A percentile compares a stretch with the other conserved stretches of the same genome.
Conservation (phyloP, 2,888 invertebrate genomes). For the Bedellia somnulentella region DNA sequence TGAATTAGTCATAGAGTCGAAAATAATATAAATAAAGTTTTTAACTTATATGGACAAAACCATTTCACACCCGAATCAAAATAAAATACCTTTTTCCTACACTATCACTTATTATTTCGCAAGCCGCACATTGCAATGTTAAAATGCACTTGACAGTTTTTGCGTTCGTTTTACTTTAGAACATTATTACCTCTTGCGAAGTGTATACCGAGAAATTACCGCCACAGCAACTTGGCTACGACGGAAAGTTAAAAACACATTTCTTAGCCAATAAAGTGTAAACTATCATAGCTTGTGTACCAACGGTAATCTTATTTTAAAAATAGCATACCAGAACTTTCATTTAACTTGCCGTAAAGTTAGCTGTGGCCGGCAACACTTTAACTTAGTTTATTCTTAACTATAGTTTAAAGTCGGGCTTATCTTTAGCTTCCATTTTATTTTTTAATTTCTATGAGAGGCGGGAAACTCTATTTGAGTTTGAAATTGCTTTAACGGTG, state of each 20-base stretch:
- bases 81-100: too few relatives aligned
- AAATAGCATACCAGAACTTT: conserved; percentile 20
- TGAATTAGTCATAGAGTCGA: too few relatives aligned
- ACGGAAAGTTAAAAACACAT: conserved; percentile 3
- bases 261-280: conserved; percentile 5
- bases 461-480: conserved; percentile 37
- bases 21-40: too few relatives aligned
- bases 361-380: conserved; percentile 17
- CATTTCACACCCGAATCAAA: too few relatives aligned
- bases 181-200: neutral
- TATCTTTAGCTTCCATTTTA: conserved; percentile 50
- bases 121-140: too few relatives aligned
- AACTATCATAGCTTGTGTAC: conserved; percentile 4
- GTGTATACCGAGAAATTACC: neutral
- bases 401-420: conserved; percentile 41
- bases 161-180: neutral
- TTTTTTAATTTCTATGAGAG: too few relatives aligned
- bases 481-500: conserved; percentile 50
- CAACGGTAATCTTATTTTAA: conserved; percentile 4
- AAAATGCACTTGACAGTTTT: too few relatives aligned
- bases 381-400: conserved; percentile 44
- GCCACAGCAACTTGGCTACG: neutral
- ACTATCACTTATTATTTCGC: too few relatives aligned
- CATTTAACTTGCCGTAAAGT: conserved; percentile 33
- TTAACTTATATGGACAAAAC: too few relatives aligned